Evolutionary conservation across 2,888 invertebrate genomes (phyloP).

Genomic region (Pherbina coryleti): DNA sequence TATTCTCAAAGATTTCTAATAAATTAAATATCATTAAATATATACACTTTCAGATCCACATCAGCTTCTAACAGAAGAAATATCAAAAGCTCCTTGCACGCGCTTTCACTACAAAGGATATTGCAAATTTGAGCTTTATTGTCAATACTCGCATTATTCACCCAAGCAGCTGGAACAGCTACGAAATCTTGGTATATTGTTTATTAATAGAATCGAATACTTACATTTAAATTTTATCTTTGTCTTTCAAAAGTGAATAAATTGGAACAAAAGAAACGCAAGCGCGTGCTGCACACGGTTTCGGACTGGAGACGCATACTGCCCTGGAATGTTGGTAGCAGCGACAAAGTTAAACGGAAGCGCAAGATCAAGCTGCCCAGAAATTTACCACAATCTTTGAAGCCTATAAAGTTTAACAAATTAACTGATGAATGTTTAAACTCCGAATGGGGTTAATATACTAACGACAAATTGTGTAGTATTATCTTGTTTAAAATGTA

Average conservation of each 20-base stretch:
- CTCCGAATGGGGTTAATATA: slow-evolving; percentile 49
- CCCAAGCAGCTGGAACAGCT: slow-evolving; percentile 56
- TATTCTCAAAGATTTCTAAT: not conserved
- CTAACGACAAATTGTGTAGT: no score
- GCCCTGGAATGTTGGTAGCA: slow-evolving; percentile 38
- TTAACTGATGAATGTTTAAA: slow-evolving; percentile 36
- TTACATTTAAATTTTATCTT: not conserved
- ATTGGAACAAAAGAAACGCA: slow-evolving; percentile 12
- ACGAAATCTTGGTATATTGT: slow-evolving; percentile 53
- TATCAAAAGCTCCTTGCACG: slow-evolving; percentile 54
- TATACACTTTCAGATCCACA: slow-evolving; percentile 52
- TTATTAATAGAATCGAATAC: not conserved
- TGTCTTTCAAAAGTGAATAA: slow-evolving; percentile 16
- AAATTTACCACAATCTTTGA: slow-evolving; percentile 53
- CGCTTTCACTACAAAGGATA: slow-evolving; percentile 56
- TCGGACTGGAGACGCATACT: slow-evolving; percentile 4
- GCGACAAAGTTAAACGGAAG: not conserved
- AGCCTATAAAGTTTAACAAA: slow-evolving; percentile 49
- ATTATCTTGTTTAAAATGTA: no score
- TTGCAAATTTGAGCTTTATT: slow-evolving; percentile 63
- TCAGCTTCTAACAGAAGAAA: slow-evolving; percentile 54
- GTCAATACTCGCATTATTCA: slow-evolving; percentile 62
- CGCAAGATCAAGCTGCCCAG: slow-evolving; percentile 31
- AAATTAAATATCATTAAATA: not conserved
- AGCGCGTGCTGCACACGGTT: not conserved